Conservation (phyloP, 2,113 vertebrate genomes). For the Cyprinodon tularosa region DNA sequence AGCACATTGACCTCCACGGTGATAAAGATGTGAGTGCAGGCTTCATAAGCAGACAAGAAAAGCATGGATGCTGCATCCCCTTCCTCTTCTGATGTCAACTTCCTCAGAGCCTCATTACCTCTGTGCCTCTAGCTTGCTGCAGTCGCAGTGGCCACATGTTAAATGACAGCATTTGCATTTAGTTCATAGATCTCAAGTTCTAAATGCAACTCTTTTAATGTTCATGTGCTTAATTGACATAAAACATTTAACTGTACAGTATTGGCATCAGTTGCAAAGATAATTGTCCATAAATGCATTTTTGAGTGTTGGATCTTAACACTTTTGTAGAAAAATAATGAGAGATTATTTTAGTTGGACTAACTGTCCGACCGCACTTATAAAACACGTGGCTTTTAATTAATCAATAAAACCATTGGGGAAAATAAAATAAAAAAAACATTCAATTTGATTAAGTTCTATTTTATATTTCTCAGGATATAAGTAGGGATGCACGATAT, state of each 20-base stretch:
- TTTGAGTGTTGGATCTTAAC: too few relatives aligned
- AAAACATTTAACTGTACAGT: background rate
- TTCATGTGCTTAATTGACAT: background rate
- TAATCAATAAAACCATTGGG: too few relatives aligned
- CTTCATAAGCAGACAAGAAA: background rate
- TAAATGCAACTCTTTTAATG: background rate
- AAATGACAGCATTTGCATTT: slow-evolving; percentile 15
- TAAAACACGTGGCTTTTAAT: too few relatives aligned
- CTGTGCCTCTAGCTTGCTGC: slow-evolving; percentile 3
- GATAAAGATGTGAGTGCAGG: too few relatives aligned
- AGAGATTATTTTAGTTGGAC: too few relatives aligned
- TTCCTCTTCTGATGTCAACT: background rate
- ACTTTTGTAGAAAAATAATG: too few relatives aligned
- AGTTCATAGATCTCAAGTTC: background rate
- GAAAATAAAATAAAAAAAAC: too few relatives aligned
- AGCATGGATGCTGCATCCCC: background rate
- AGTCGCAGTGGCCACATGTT: slow-evolving; percentile 5
- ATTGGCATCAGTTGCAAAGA: background rate
- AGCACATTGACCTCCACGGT: background rate
- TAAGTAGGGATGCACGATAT: too few relatives aligned
- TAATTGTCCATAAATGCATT: too few relatives aligned
- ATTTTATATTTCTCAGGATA: too few relatives aligned
- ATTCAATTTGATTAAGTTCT: too few relatives aligned
- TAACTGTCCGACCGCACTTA: too few relatives aligned
- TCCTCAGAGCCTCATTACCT: background rate